phyloP scores from a whole-genome alignment of 2,888 invertebrate species.

The Zelleria hepariella region DNA sequence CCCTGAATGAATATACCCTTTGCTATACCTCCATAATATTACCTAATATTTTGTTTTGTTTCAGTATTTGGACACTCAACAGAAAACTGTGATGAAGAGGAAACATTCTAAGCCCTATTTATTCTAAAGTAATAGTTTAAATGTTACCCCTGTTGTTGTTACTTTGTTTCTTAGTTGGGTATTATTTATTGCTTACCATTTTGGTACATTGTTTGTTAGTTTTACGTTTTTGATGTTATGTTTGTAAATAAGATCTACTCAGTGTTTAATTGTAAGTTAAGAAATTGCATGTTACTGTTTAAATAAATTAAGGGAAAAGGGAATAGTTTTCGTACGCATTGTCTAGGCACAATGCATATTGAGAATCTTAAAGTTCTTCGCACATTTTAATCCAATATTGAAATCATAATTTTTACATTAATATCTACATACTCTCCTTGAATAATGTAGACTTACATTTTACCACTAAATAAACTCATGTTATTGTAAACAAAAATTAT shows the following conservation, averaged over 20 bases:
- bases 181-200: conserved; percentile 54
- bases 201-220: conserved; percentile 46
- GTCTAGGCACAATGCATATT: conserved; percentile 58
- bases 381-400: conserved; percentile 45
- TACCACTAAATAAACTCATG: background rate
- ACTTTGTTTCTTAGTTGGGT: conserved; percentile 39
- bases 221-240: conserved; percentile 29
- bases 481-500: conserved; percentile 4
- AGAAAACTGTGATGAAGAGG: conserved; percentile 87
- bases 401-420: conserved; percentile 45
- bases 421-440: conserved; percentile 1
- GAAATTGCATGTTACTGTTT: conserved; percentile 31
- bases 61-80: conserved; percentile 92
- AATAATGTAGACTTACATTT: background rate
- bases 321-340: conserved; percentile 55
- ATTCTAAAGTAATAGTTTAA: conserved; percentile 15
- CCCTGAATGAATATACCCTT: too few relatives aligned
- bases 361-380: conserved; percentile 32
- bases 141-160: conserved; percentile 67
- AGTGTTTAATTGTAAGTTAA: conserved; percentile 46
- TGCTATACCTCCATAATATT: background rate
- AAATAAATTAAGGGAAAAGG: conserved; percentile 32
- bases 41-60: conserved; percentile 33
- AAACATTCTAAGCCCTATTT: conserved; percentile 76
- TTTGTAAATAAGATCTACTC: conserved; percentile 55